Percentiles rank a stretch among this genome's conserved stretches.
Conservation (phyloP, 2,797 vertebrate genomes). For the Pitangus sulphuratus region DNA sequence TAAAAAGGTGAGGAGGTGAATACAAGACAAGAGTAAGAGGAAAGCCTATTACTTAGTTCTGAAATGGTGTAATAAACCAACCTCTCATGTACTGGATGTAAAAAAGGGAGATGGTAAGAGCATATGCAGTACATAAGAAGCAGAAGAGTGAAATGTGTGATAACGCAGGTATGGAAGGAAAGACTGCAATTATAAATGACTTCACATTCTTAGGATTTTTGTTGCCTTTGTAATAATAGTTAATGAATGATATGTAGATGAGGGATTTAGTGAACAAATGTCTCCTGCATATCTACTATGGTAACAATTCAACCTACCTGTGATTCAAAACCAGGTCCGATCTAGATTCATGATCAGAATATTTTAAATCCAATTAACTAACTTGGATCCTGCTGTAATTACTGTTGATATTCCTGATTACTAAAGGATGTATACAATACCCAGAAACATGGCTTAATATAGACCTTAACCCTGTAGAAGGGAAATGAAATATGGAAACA, state of each 20-base stretch:
- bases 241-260: not conserved
- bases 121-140: not conserved
- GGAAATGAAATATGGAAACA: not conserved
- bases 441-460: not conserved
- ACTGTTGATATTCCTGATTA: not conserved
- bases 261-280: conserved; percentile 29
- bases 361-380: conserved; percentile 24
- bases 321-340: not conserved
- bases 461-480: not conserved
- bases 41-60: not conserved
- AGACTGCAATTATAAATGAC: not conserved
- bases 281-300: not conserved
- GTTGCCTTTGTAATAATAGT: conserved; percentile 4
- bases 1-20: not conserved
- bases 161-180: not conserved
- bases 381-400: not conserved
- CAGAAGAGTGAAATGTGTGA: not conserved
- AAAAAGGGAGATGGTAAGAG: not conserved
- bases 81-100: not conserved
- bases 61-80: not conserved
- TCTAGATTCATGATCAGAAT: not conserved
- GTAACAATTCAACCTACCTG: not conserved
- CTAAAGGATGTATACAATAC: not conserved
- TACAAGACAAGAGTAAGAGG: not conserved
- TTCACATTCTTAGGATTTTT: conserved; percentile 27